Percentiles rank a stretch among this genome's conserved stretches.
Evolutionary conservation across 2,888 invertebrate genomes (phyloP).

Genomic region (Poecilus cupreus): DNA sequence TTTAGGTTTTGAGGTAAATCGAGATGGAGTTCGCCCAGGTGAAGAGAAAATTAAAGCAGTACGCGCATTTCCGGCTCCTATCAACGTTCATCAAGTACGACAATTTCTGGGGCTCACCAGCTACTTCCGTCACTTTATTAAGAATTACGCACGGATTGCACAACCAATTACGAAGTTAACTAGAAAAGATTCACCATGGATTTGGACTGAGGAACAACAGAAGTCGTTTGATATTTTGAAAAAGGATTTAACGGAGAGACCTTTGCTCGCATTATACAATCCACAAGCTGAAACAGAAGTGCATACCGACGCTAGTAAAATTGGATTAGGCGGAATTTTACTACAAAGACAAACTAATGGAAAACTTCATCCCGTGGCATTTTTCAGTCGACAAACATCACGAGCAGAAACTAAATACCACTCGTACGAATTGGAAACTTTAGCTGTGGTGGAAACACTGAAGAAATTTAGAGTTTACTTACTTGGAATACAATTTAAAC

Average conservation of each 20-base stretch:
- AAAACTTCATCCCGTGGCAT: constrained; percentile 61
- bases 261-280: no score
- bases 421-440: constrained; percentile 67
- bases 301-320: constrained; percentile 61
- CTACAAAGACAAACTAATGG: constrained; percentile 60
- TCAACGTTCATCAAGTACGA: constrained; percentile 63
- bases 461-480: constrained; percentile 67
- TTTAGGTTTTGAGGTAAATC: constrained; percentile 52
- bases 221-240: no score
- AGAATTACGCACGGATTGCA: no score
- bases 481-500: constrained; percentile 65
- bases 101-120: constrained; percentile 65
- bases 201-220: not conserved
- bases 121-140: constrained; percentile 66
- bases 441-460: constrained; percentile 67
- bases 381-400: constrained; percentile 63
- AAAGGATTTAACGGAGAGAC: no score
- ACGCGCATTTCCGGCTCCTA: constrained; percentile 63
- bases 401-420: constrained; percentile 66
- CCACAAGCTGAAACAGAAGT: constrained; percentile 59
- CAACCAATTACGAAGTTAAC: constrained; percentile 60
- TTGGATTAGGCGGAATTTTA: constrained; percentile 62
- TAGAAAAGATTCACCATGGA: constrained; percentile 54
- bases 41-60: constrained; percentile 64
- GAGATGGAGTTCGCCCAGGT: constrained; percentile 62